Percentiles rank a stretch among this genome's conserved stretches.
phyloP scores from a whole-genome alignment of 1,140 invertebrate species.

The Brachionus rotundiformis region DNA sequence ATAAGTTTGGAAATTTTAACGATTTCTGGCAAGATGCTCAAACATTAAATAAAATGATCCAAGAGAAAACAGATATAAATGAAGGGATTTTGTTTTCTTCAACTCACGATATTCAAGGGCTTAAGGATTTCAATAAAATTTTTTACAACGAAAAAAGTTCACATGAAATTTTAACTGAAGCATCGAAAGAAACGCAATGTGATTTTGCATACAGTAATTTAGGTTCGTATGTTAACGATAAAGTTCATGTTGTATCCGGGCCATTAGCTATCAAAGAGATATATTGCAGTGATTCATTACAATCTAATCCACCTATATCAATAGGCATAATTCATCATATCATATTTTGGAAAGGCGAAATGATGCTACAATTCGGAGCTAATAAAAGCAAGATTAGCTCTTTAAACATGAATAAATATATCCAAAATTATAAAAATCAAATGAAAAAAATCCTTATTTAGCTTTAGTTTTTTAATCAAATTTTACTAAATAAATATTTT shows the following conservation, averaged over 20 bases:
- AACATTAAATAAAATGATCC: background rate
- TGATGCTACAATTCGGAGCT: constrained; percentile 41
- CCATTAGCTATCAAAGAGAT: background rate
- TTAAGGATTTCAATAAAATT: background rate
- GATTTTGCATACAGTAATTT: constrained; percentile 39
- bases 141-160: background rate
- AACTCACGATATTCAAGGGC: background rate
- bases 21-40: constrained; percentile 46
- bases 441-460: background rate
- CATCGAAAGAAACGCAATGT: background rate
- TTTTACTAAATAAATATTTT: background rate
- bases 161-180: background rate
- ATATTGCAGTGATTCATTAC: constrained; percentile 28
- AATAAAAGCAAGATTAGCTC: constrained; percentile 23
- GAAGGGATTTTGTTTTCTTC: background rate
- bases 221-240: constrained; percentile 23
- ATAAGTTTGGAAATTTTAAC: background rate
- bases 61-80: background rate
- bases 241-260: background rate
- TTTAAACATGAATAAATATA: constrained; percentile 17
- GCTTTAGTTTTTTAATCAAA: background rate
- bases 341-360: constrained; percentile 26
- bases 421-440: constrained; percentile 6
- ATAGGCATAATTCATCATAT: constrained; percentile 29
- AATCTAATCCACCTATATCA: constrained; percentile 9